phyloP scores from a whole-genome alignment of 2,113 vertebrate species.

The Salvelinus fontinalis region DNA sequence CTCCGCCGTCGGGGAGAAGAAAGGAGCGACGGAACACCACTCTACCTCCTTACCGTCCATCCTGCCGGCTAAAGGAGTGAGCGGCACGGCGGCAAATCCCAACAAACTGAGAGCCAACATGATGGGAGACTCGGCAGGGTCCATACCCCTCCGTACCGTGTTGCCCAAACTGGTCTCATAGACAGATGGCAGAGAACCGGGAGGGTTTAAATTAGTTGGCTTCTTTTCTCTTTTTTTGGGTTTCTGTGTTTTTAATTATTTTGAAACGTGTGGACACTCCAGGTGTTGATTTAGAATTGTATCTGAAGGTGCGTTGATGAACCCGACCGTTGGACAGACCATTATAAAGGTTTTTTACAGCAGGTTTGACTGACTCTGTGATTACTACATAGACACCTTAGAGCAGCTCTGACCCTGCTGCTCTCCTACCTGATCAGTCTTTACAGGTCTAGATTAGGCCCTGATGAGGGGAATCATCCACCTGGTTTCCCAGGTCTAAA shows the following conservation, averaged over 20 bases:
- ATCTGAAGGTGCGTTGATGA: constrained; percentile 45
- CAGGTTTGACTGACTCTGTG: constrained; percentile 55
- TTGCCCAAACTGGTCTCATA: constrained; percentile 95
- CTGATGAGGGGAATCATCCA: too few relatives aligned
- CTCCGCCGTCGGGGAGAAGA: constrained; percentile 71
- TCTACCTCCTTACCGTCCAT: constrained; percentile 86
- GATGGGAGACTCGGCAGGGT: constrained; percentile 80
- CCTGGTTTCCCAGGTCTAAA: too few relatives aligned
- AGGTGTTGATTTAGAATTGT: constrained; percentile 65
- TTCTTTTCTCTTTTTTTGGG: constrained; percentile 29
- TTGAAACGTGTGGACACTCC: constrained; percentile 69
- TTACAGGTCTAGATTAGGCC: constrained; percentile 21
- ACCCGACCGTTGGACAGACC: constrained; percentile 35
- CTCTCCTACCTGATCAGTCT: constrained; percentile 38
- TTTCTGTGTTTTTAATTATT: constrained; percentile 53
- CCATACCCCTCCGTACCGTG: constrained; percentile 89
- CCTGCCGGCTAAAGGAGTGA: constrained; percentile 77
- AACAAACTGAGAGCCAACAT: constrained; percentile 90
- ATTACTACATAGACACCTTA: constrained; percentile 53
- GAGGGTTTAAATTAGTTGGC: constrained; percentile 62
- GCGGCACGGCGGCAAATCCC: constrained; percentile 74
- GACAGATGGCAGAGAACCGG: constrained; percentile 15
- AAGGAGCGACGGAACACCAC: constrained; percentile 78
- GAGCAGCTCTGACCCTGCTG: neutral
- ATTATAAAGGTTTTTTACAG: constrained; percentile 50